phyloP scores from a whole-genome alignment of 2,888 invertebrate genomes.

The Folsomia candida region DNA sequence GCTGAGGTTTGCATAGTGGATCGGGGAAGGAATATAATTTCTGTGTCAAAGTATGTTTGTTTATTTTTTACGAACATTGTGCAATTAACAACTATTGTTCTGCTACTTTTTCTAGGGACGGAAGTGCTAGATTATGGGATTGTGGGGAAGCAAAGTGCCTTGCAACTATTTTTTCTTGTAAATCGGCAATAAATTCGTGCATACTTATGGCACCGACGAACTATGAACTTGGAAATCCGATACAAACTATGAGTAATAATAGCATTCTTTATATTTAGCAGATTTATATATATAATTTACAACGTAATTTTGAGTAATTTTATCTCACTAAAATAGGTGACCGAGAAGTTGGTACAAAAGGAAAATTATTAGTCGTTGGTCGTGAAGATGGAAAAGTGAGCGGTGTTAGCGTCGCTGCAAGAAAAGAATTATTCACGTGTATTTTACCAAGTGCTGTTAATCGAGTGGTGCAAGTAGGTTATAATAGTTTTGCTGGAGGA shows the following conservation, averaged over 20 bases:
- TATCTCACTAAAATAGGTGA: no score
- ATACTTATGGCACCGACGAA: constrained; percentile 37
- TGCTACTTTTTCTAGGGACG: constrained; percentile 60
- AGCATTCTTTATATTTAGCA: no score
- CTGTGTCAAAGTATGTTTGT: constrained; percentile 63
- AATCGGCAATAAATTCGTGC: constrained; percentile 64
- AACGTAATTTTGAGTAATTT: no score
- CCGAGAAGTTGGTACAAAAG: constrained; percentile 62
- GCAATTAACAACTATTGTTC: not conserved
- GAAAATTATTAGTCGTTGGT: constrained; percentile 63
- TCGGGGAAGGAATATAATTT: constrained; percentile 67
- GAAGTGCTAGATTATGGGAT: constrained; percentile 68
- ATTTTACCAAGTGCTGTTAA: constrained; percentile 61
- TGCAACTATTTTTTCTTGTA: constrained; percentile 58
- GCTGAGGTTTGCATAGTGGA: constrained; percentile 65
- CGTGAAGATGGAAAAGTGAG: constrained; percentile 63
- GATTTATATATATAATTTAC: no score
- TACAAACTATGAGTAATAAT: constrained; percentile 30
- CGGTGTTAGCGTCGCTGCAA: constrained; percentile 60
- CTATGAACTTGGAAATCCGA: constrained; percentile 23
- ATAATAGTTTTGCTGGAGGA: constrained; percentile 59
- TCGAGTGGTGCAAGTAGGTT: constrained; percentile 59
- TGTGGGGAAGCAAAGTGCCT: constrained; percentile 64
- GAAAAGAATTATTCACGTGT: constrained; percentile 56
- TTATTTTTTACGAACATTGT: no score